Evolutionary conservation across 2,797 vertebrate genomes (phyloP).

Genomic region (Sebastes vulpes): DNA sequence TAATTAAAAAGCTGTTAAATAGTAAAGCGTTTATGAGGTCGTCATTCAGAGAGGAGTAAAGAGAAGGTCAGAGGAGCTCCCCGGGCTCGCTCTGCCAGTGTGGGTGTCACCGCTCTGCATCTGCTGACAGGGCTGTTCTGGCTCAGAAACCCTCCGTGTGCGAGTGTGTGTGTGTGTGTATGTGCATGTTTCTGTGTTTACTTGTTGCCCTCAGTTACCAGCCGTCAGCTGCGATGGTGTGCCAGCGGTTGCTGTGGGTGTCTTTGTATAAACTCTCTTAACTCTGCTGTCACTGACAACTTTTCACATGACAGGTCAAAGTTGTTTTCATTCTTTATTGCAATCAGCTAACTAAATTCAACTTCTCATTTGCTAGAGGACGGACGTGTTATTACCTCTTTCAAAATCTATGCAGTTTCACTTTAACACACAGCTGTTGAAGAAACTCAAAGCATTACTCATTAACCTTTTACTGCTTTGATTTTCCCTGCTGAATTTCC

Average conservation of each 20-base stretch:
- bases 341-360: neutral
- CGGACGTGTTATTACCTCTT: neutral
- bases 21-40: conserved; percentile 25
- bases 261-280: neutral
- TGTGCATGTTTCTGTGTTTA: conserved; percentile 43
- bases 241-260: conserved; percentile 15
- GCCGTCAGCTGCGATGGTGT: neutral
- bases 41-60: conserved; percentile 37
- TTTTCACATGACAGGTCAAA: neutral
- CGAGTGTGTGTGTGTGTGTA: neutral
- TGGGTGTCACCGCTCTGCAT: conserved; percentile 27
- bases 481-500: neutral
- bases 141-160: conserved; percentile 5
- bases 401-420: neutral
- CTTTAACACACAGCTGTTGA: neutral
- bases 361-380: neutral
- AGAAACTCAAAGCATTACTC: neutral
- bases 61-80: conserved; percentile 56
- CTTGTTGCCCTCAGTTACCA: conserved; percentile 48
- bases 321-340: neutral
- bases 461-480: neutral
- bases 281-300: conserved; percentile 2
- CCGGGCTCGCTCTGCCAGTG: conserved; percentile 3
- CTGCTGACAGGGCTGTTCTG: conserved; percentile 45
- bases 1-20: conserved; percentile 59